Evolutionary conservation across 1,140 invertebrate genomes (phyloP), one percentile per base, ranked within the genome.

Genomic region (Macrosteles quadrilineatus): DNA sequence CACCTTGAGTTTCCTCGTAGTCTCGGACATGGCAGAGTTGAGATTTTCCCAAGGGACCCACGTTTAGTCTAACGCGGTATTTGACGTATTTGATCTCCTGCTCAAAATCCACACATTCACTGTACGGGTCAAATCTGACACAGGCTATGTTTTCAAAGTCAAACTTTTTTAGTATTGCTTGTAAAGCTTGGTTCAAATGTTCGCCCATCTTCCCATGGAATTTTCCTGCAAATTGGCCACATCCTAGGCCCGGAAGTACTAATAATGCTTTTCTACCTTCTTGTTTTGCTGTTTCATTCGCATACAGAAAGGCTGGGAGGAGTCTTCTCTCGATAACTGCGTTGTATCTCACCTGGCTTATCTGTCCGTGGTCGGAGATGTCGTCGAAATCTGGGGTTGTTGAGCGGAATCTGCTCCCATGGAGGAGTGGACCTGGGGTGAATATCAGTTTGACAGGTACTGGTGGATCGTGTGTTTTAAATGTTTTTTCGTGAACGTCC

Each of bases 171-270:
- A 65, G 14, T 23, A 65, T 43, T 6, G 27, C 12, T 40, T 65
- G 63, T 2, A 65, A 25, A 23, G 63, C 63, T 32, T 30, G 6
- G 36, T 65, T 36, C n/a, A 65, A 23, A 11, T 36, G 14, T 43
- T 65, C 63, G 11, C 63, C 63, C 63, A 65, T 65, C 36, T 19
- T 17, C 2, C 63, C 63, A 36, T 65, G 4, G 19, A 65, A 65
- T 32, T 43, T 65, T 32, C 63, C 63, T 12, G 63, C 63, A 65
- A 65, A 65, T 2, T 17, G 6, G 9, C 63, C 63, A 65, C 63
- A 65, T 3, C 63, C 63, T 17, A 65, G 9, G 3, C 63, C 63
- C 3, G 63, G 63, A 23, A 65, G 27, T 11, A 36, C 32, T 11
- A 65, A 12, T 4, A 65, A 2, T 36, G 63, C 63, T 65, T 30